phyloP scores from a whole-genome alignment of 2,113 vertebrate genomes.

The Corydoras sp. region DNA sequence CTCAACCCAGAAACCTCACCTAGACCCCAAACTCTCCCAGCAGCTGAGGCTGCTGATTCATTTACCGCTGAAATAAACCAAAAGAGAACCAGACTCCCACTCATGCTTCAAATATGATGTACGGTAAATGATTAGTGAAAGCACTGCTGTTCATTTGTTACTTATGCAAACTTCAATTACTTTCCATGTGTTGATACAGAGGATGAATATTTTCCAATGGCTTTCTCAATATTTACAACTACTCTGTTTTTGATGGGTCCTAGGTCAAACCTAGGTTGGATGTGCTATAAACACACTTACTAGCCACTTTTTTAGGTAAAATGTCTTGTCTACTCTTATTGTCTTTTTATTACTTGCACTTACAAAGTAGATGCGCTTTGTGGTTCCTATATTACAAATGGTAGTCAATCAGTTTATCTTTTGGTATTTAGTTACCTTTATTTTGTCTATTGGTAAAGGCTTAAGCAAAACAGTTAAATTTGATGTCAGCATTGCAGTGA shows the following conservation, averaged over 20 bases:
- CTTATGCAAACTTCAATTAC: neutral
- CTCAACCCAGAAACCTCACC: conserved; percentile 26
- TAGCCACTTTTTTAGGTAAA: too few species aligned
- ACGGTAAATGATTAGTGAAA: conserved; percentile 10
- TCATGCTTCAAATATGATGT: conserved; percentile 1
- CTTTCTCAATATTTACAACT: neutral
- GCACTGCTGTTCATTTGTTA: conserved; percentile 17
- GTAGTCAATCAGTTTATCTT: too few species aligned
- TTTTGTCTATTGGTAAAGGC: too few species aligned
- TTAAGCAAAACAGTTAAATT: too few species aligned
- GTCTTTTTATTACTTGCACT: too few species aligned
- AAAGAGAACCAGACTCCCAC: conserved; percentile 13
- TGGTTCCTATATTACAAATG: too few species aligned
- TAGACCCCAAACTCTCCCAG: conserved; percentile 25
- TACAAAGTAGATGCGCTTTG: too few species aligned
- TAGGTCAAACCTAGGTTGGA: neutral
- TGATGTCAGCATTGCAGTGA: too few species aligned
- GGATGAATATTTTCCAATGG: neutral
- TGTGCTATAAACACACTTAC: too few species aligned
- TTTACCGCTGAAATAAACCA: conserved; percentile 5
- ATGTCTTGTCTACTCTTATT: too few species aligned
- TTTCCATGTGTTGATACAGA: conserved; percentile 5
- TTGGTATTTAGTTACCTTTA: too few species aligned
- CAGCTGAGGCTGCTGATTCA: conserved; percentile 39
- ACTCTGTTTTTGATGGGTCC: neutral